Conservation (phyloP, 2,797 vertebrate genomes). For the Triplophysa yarkandensis region DNA sequence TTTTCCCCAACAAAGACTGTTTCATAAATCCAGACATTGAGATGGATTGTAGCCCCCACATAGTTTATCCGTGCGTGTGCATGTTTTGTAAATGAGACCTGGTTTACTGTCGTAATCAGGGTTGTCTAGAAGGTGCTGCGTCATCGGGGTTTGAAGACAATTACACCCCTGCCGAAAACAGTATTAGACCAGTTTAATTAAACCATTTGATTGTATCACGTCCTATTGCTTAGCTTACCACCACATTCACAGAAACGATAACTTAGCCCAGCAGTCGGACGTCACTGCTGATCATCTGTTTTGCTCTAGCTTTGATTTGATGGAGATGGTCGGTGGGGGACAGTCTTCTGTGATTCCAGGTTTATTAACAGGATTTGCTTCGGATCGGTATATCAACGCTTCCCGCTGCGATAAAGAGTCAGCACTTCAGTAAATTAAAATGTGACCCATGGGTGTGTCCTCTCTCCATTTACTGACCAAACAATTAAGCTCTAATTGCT, state of each 20-base stretch:
- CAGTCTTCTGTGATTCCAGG: slow-evolving; percentile 69
- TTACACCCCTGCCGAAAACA: slow-evolving; percentile 80
- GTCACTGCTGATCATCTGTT: slow-evolving; percentile 78
- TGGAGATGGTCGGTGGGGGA: slow-evolving; percentile 71
- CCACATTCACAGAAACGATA: slow-evolving; percentile 59
- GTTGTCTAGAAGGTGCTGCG: slow-evolving; percentile 69
- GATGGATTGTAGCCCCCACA: too few relatives aligned
- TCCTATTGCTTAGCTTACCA: slow-evolving; percentile 46
- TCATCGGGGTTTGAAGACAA: slow-evolving; percentile 74
- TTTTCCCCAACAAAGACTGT: too few relatives aligned
- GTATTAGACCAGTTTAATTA: slow-evolving; percentile 80
- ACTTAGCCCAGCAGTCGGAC: slow-evolving; percentile 72
- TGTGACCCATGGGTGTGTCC: slow-evolving; percentile 81
- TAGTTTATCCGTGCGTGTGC: too few relatives aligned
- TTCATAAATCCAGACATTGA: too few relatives aligned
- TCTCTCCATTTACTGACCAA: slow-evolving; percentile 71
- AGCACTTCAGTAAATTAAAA: slow-evolving; percentile 87
- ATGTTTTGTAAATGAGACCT: too few relatives aligned
- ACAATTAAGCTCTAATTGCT: slow-evolving; percentile 80
- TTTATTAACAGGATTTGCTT: slow-evolving; percentile 85
- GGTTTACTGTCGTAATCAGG: slow-evolving; percentile 62
- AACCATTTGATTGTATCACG: slow-evolving; percentile 60
- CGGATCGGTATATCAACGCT: slow-evolving; percentile 82
- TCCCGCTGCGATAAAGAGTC: slow-evolving; percentile 74
- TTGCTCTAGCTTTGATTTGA: slow-evolving; percentile 79